Evolutionary conservation across 2,888 invertebrate genomes (phyloP), one percentile per base, ranked within the genome.

Genomic region (Lottia gigantea): DNA sequence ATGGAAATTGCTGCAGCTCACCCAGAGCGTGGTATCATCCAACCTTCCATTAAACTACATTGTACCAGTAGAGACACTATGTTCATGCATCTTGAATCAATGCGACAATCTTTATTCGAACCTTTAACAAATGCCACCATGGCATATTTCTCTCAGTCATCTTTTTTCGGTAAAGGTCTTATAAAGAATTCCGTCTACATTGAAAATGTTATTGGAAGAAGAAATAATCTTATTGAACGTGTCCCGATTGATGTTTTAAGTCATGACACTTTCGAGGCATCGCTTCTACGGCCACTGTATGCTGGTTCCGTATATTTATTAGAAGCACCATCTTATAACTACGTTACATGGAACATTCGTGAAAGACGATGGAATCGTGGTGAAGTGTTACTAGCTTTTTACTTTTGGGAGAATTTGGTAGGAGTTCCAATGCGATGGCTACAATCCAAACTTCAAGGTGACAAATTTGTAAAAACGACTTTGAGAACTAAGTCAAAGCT

Each of bases 201-300:
- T 16, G 80, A 83, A n/a, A 81, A 77, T 40, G 82, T 84, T 2
- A 83, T 85, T 46, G 85, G 84, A 12, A 74, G 72, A 2, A 75
- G 80, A 64, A 80, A 82, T 8, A 72, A 78, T n/a, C 73, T 78
- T 16, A 81, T 85, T 31, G 85, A 85, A 71, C 73, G 81, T 46
- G 83, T 84, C 3, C 85, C 84, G 1, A 79, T 84, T 40, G 83
- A 85, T 73, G 84, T 84, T 8, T 76, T 85, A 4, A 85, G 85
- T 67, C 85, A 85, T 67, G 85, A 84, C 68, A 84, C 85, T 11
- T 85, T 83, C 71, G 85, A 84, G 63, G 84, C 84, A 16, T 83
- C 84, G 0, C 73, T 84, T 1, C 70, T 84, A 55, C 74, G 80
- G 25, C 84, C 85, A 0, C 71, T 82, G 11, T 84, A 83, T 71